Base-by-base conservation (phyloP, 1,140 invertebrate species). In the Hyposmocoma kahamanoa region DNA sequence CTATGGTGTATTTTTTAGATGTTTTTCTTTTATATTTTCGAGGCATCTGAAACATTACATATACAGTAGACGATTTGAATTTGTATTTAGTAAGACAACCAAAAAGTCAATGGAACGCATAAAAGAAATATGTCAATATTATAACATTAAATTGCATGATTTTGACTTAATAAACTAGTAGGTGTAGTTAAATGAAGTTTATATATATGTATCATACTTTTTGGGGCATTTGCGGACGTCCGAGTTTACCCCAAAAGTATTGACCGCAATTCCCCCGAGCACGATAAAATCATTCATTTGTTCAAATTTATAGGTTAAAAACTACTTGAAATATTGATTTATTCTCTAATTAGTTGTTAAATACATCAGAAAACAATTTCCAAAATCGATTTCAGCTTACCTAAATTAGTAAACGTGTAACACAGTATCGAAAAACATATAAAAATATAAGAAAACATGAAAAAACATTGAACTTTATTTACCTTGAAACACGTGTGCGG, bases 401-500 rank as follows among this genome's bases (percentile, higher is more conserved):
- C 49, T 20, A 51, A 17, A 17, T 48, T 48, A 54, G 44, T 45
- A 51, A 39, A 34, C 48, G 52, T 55, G 45, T 26, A 17, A 59
- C 56, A 55, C 22, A 22, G 47, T 53, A 1, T 53, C 47, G 8
- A 43, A 47, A 32, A 53, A 50, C 42, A 15, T 15, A 38, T 50
- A 53, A 50, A 53, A 58, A 26, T 50, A 50, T 30, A 53, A 42
- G 46, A 38, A 58, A 50, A 52, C 48, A 41, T 48, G 26, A 44
- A 30, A 49, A 58, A 58, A 53, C 47, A 58, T 46, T 53, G 2
- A 53, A 51, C 48, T 21, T 17, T 41, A 1, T 46, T 46, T 59
- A 55, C 52, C 46, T 59, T 59, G 46, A 52, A 10, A 48, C 32
- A 19, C 52, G 42, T 22, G 45, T 46, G 49, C 57, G 48, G 50